phyloP scores from a whole-genome alignment of 2,113 vertebrate genomes.

The Corydoras maculifer region DNA sequence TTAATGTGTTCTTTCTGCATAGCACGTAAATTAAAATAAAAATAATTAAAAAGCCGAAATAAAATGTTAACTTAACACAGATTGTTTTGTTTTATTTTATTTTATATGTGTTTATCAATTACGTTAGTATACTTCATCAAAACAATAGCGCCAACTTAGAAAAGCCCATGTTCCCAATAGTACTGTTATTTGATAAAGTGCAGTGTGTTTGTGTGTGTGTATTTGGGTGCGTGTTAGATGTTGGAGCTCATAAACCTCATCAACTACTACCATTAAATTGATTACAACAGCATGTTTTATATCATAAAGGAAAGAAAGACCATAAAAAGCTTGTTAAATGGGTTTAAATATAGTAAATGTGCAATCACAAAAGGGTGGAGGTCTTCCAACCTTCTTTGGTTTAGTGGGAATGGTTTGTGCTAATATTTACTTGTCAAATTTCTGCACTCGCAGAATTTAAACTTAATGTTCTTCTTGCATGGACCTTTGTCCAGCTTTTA shows the following conservation, averaged over 20 bases:
- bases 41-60: no score
- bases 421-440: conserved; percentile 9
- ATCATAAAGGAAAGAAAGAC: conserved; percentile 61
- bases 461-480: conserved; percentile 5
- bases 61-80: no score
- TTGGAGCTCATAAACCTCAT: conserved; percentile 46
- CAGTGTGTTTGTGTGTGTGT: not conserved
- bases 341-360: conserved; percentile 52
- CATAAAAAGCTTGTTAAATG: conserved; percentile 51
- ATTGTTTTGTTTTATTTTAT: no score
- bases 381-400: not conserved
- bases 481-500: not conserved
- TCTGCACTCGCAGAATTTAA: not conserved
- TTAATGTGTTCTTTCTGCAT: no score
- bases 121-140: no score
- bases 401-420: conserved; percentile 18
- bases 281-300: conserved; percentile 63
- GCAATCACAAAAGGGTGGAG: not conserved
- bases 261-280: conserved; percentile 63
- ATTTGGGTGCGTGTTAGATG: conserved; percentile 32
- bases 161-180: not conserved
- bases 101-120: no score
- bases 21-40: no score
- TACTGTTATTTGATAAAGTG: not conserved
- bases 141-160: not conserved